A percentile compares a stretch with the other conserved stretches of the same genome.
These are phyloP conservation scores for Caenorhabditis panamensis DNA, from an alignment of 2,888 invertebrate genomes.

Conservation along the genomic window DNA sequence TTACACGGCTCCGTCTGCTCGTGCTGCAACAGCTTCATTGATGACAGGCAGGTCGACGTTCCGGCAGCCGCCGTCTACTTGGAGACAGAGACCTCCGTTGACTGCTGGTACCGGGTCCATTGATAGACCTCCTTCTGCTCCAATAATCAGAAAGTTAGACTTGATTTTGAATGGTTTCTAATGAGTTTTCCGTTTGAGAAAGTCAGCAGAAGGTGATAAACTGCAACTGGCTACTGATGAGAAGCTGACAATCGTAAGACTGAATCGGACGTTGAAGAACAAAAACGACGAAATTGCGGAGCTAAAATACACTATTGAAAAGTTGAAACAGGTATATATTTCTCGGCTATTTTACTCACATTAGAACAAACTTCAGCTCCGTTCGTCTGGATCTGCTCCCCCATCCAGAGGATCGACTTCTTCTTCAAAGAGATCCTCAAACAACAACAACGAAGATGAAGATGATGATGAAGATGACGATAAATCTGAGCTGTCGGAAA, in stretches of 20 bases:
- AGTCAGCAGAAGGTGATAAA: slow-evolving; percentile 34
- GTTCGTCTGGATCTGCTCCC: slow-evolving; percentile 13
- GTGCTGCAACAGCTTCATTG: slow-evolving; percentile 67
- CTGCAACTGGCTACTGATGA: slow-evolving; percentile 61
- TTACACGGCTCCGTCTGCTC: slow-evolving; percentile 75
- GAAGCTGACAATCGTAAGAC: slow-evolving; percentile 70
- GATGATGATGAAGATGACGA: slow-evolving; percentile 33
- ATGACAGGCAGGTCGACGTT: slow-evolving; percentile 70
- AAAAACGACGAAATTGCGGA: slow-evolving; percentile 65
- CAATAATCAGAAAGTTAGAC: slow-evolving; percentile 32
- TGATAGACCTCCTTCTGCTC: slow-evolving; percentile 32
- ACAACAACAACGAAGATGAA: slow-evolving; percentile 40
- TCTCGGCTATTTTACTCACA: not conserved
- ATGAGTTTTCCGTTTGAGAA: no score
- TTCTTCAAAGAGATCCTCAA: slow-evolving; percentile 34
- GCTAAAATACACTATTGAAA: slow-evolving; percentile 66
- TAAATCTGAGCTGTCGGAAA: slow-evolving; percentile 31
- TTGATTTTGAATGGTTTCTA: not conserved
- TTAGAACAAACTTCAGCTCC: not conserved
- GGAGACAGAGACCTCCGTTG: slow-evolving; percentile 34
- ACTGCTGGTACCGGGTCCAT: slow-evolving; percentile 37
- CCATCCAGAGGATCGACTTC: slow-evolving; percentile 31
- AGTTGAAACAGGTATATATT: slow-evolving; percentile 47
- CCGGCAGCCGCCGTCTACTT: slow-evolving; percentile 52
- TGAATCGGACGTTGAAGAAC: slow-evolving; percentile 69